phyloP scores from a whole-genome alignment of 2,888 invertebrate genomes.

The Holacanthella duospinosa region DNA sequence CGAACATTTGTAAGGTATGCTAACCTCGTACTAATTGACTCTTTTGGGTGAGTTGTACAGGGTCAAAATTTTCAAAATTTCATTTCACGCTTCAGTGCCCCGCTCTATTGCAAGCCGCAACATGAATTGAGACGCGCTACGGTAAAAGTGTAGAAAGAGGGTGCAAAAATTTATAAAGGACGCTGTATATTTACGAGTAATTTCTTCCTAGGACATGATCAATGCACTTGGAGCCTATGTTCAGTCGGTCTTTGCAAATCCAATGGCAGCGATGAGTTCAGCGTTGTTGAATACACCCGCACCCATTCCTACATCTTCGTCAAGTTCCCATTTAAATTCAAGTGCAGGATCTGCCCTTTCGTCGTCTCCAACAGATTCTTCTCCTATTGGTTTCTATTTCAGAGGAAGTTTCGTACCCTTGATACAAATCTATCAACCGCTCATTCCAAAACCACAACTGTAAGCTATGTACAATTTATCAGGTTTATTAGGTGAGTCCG shows the following conservation, averaged over 20 bases:
- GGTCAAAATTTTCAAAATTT: no score
- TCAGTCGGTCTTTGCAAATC: conserved; percentile 74
- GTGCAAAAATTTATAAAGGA: no score
- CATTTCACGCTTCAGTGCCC: no score
- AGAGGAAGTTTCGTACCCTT: conserved; percentile 86
- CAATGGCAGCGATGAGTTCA: conserved; percentile 42
- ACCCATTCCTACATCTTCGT: conserved; percentile 16
- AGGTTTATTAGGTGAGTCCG: no score
- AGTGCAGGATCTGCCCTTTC: conserved; percentile 11
- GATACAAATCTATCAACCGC: conserved; percentile 72
- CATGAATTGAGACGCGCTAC: no score
- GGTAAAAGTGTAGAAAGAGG: no score
- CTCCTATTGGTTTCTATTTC: conserved; percentile 84
- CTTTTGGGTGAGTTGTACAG: no score
- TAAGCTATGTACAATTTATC: conserved; percentile 47
- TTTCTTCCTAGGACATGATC: conserved; percentile 76
- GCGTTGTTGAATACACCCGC: conserved; percentile 14
- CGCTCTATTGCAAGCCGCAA: no score
- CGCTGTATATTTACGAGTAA: no score
- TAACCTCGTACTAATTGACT: conserved; percentile 28
- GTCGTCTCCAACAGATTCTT: conserved; percentile 58
- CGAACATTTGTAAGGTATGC: conserved; percentile 54
- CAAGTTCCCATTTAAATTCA: conserved; percentile 10
- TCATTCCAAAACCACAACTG: conserved; percentile 77
- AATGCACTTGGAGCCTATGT: conserved; percentile 87